These are phyloP conservation scores for Plagodis pulveraria DNA, from an alignment of 2,888 invertebrate species.

Conservation along the genomic window DNA sequence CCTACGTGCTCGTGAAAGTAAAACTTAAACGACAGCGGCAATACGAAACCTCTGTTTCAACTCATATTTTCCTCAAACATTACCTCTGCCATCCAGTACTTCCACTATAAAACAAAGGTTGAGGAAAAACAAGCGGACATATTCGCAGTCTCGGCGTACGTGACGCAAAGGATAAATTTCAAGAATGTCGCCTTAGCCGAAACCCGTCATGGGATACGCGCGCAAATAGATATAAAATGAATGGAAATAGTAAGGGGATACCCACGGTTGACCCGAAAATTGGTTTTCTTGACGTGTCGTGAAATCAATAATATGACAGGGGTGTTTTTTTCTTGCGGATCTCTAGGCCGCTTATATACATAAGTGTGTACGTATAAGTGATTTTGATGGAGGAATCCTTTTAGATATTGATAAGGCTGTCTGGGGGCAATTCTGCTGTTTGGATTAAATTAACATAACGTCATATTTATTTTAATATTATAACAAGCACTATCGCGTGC, in stretches of 20 bases:
- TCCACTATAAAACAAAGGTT: constrained; percentile 28
- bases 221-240: constrained; percentile 38
- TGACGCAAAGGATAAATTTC: constrained; percentile 33
- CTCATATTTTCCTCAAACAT: constrained; percentile 27
- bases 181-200: constrained; percentile 28
- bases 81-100: constrained; percentile 25
- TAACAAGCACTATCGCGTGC: too few species aligned
- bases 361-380: neutral
- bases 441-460: too few species aligned
- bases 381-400: neutral
- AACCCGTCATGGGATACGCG: constrained; percentile 29
- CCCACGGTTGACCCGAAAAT: constrained; percentile 33
- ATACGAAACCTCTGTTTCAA: constrained; percentile 15
- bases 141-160: constrained; percentile 27
- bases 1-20: too few species aligned
- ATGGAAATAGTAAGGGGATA: constrained; percentile 33
- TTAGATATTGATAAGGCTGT: too few species aligned
- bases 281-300: constrained; percentile 36
- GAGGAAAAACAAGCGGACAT: constrained; percentile 29
- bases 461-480: too few species aligned
- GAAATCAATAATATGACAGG: constrained; percentile 32
- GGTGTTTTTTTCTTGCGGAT: constrained; percentile 16
- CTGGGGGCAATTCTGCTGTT: too few species aligned
- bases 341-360: constrained; percentile 4
- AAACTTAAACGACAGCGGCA: neutral